A percentile compares a stretch with the other conserved stretches of the same genome.
Evolutionary conservation across 2,888 invertebrate genomes (phyloP).

Genomic region (Catonia carolina): DNA sequence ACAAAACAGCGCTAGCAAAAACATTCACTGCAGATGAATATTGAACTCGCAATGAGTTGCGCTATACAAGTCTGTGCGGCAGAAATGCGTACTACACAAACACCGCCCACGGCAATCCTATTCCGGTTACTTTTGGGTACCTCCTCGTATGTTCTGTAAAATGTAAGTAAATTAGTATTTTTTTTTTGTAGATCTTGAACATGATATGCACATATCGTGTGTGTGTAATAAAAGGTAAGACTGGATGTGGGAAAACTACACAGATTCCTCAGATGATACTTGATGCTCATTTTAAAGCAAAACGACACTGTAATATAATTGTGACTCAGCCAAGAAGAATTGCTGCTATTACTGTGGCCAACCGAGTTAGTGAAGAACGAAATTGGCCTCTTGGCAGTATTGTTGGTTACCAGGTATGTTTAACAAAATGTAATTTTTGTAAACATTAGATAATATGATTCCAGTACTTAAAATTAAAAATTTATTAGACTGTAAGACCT

Average conservation of each 20-base stretch:
- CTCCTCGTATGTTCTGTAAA: no score
- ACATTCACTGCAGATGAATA: no score
- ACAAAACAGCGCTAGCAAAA: no score
- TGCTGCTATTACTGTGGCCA: slow-evolving; percentile 85
- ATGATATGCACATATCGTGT: slow-evolving; percentile 63
- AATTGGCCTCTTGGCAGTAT: slow-evolving; percentile 73
- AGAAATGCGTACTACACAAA: no score
- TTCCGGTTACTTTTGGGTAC: no score
- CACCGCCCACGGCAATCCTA: no score
- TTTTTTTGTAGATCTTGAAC: slow-evolving; percentile 57
- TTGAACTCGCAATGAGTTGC: no score
- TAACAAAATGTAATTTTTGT: not conserved
- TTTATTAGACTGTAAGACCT: not conserved
- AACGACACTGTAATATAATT: slow-evolving; percentile 71
- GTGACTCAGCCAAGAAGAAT: slow-evolving; percentile 93
- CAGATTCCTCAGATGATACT: slow-evolving; percentile 90
- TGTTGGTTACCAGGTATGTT: slow-evolving; percentile 78
- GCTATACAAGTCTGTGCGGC: no score
- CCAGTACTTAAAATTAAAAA: not conserved
- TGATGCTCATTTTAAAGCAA: slow-evolving; percentile 61
- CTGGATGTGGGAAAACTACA: slow-evolving; percentile 93
- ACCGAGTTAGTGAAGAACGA: slow-evolving; percentile 74
- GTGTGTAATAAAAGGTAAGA: slow-evolving; percentile 81
- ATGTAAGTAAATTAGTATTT: no score
- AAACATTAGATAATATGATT: no score